A percentile compares a stretch with the other conserved stretches of the same genome.
Evolutionary conservation across 1,140 invertebrate genomes (phyloP).

Genomic region (Chionoecetes opilio): DNA sequence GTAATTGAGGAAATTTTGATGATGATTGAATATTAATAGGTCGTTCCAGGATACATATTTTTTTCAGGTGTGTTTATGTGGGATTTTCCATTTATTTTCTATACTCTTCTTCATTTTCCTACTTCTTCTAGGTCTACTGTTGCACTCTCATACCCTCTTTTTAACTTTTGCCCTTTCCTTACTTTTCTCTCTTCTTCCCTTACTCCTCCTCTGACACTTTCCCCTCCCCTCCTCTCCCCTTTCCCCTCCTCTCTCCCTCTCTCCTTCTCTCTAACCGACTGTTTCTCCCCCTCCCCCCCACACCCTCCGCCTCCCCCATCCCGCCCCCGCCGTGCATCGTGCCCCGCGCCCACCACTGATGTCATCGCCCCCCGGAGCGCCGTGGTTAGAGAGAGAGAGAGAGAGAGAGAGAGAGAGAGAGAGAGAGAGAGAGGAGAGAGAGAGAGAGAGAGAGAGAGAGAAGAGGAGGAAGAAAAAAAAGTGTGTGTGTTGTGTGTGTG

Average conservation of each 20-base stretch:
- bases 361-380: not conserved
- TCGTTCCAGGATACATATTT: no score
- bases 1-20: no score
- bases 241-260: not conserved
- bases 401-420: slow-evolving; percentile 34
- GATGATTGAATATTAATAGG: no score
- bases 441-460: slow-evolving; percentile 37
- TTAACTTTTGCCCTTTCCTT: not conserved
- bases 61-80: no score
- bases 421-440: slow-evolving; percentile 24
- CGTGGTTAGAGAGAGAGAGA: not conserved
- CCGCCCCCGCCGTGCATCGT: not conserved
- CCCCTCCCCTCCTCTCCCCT: not conserved
- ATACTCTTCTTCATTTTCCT: not conserved
- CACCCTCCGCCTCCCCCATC: not conserved
- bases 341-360: slow-evolving; percentile 23
- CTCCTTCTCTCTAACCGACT: no score
- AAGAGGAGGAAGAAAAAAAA: not conserved
- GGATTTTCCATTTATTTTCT: not conserved
- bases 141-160: not conserved
- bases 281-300: not conserved
- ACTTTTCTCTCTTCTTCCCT: not conserved
- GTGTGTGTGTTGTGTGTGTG: no score
- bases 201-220: not conserved
- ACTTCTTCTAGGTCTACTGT: not conserved